Evolutionary conservation across 2,113 vertebrate genomes (phyloP), one percentile per base, ranked within the genome.

Genomic region (Nibea albiflora): DNA sequence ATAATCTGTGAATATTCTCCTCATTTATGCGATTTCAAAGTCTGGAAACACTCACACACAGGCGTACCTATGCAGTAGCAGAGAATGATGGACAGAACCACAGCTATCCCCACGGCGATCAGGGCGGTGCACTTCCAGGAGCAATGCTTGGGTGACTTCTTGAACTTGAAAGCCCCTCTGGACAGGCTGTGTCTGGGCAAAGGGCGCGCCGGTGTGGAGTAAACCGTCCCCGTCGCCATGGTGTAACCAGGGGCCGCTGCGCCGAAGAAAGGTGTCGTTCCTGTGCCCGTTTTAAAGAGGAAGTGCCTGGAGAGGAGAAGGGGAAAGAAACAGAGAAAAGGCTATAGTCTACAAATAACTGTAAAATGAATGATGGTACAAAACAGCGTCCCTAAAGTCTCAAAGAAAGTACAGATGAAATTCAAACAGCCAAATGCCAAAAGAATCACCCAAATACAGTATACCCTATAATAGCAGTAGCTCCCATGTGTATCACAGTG

Each of bases 41-140:
- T 12, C 49, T 46, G 9, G 5, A 4, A 46, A 11, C 24, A 26
- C 70, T 54, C 31, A 16, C 17, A 16, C 17, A 17, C 6, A 12
- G 35, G 10, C 90, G 96, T 95, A 99, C 98, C 98, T 95, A 99
- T 97, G 78, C 98, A 99, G 93, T 99, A 99, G 68, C 96, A 97
- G 39, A 99, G 97, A 28, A 99, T 95, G 91, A 99, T 91, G 78
- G 98, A 97, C 93, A 99, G 95, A 84, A 99, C 95, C 81, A 97
- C 96, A 0, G 98, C 98, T 69, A 99, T 96, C 16, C 95, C 98
- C 94, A 99, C 96, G 10, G 98, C 98, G 56, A 97, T 96, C 78
- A 99, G 95, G 2, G 98, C 98, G 0, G 98, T 99, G 79, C 98
- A 99, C 87, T 98, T 98, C 98, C 98, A 99, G 92, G 97, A 98